Conservation (phyloP, 2,888 invertebrate genomes). For the Psococerastis gibbosa region DNA sequence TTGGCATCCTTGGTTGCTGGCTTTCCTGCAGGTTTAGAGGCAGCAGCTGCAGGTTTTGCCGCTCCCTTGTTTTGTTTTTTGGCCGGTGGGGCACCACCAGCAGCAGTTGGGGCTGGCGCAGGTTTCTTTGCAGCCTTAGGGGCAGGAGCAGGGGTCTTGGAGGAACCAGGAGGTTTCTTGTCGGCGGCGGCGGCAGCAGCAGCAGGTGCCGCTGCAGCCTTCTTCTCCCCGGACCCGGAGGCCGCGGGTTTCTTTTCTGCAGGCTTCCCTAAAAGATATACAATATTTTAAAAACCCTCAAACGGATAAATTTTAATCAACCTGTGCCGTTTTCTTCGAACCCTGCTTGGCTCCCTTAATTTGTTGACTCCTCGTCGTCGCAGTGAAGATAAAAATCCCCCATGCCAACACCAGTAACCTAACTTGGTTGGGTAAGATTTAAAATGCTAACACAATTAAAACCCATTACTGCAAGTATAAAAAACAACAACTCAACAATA, state of each 20-base stretch:
- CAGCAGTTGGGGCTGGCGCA: conserved; percentile 19
- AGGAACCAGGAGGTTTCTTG: conserved; percentile 18
- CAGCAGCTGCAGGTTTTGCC: conserved; percentile 22
- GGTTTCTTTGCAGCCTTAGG: conserved; percentile 27
- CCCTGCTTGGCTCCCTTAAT: no score
- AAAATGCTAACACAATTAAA: neutral
- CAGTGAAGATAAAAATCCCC: conserved; percentile 20
- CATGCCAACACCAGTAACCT: neutral
- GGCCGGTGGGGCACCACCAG: conserved; percentile 19
- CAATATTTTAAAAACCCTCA: no score
- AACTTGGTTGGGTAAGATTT: neutral
- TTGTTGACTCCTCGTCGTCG: no score
- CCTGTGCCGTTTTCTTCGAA: no score
- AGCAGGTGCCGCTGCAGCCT: conserved; percentile 24
- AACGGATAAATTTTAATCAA: no score
- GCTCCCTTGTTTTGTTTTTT: conserved; percentile 19
- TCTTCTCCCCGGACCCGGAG: conserved; percentile 25
- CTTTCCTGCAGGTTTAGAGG: conserved; percentile 16
- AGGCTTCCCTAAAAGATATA: conserved; percentile 24
- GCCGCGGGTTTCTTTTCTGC: conserved; percentile 25
- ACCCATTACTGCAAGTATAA: neutral
- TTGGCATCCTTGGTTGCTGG: conserved; percentile 9
- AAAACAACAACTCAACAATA: neutral
- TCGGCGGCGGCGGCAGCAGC: conserved; percentile 16
- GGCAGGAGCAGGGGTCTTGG: conserved; percentile 19